Conservation (phyloP, 2,113 vertebrate species). For the Xenopus borealis region DNA sequence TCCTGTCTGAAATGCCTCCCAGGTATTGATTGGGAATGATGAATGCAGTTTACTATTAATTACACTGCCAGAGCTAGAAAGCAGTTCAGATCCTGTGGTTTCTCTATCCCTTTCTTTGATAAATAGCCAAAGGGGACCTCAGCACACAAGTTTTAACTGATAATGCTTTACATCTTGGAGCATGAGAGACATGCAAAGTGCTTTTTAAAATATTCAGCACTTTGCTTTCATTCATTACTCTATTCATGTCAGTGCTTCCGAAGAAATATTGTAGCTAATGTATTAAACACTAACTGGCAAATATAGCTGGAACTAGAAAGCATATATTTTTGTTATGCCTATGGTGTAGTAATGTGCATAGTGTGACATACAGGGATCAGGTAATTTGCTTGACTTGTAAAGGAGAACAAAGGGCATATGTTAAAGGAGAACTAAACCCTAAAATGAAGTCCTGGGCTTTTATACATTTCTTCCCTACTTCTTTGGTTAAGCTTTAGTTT, state of each 20-base stretch:
- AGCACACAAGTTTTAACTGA: constrained; percentile 43
- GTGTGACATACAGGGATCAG: too few relatives aligned
- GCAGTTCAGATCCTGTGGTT: constrained; percentile 43
- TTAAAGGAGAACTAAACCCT: too few relatives aligned
- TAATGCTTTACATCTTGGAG: constrained; percentile 43
- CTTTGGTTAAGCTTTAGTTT: too few relatives aligned
- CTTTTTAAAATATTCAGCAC: constrained; percentile 37
- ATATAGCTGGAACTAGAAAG: background rate
- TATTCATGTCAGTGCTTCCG: constrained; percentile 24
- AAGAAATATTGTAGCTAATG: constrained; percentile 5
- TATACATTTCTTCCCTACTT: too few relatives aligned
- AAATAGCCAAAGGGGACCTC: constrained; percentile 44
- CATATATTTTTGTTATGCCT: too few relatives aligned
- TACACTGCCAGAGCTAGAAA: constrained; percentile 46
- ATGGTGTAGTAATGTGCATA: too few relatives aligned
- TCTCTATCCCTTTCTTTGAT: constrained; percentile 39
- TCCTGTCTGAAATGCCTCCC: constrained; percentile 42
- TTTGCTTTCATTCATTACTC: constrained; percentile 32
- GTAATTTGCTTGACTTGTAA: too few relatives aligned
- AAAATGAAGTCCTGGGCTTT: too few relatives aligned
- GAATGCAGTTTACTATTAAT: constrained; percentile 46
- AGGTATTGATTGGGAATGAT: constrained; percentile 47
- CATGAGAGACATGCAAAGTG: constrained; percentile 43
- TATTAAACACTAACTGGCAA: background rate
- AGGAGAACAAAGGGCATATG: too few relatives aligned